Base-by-base conservation (phyloP, 2,797 vertebrate genomes). In the Ciconia nigra region DNA sequence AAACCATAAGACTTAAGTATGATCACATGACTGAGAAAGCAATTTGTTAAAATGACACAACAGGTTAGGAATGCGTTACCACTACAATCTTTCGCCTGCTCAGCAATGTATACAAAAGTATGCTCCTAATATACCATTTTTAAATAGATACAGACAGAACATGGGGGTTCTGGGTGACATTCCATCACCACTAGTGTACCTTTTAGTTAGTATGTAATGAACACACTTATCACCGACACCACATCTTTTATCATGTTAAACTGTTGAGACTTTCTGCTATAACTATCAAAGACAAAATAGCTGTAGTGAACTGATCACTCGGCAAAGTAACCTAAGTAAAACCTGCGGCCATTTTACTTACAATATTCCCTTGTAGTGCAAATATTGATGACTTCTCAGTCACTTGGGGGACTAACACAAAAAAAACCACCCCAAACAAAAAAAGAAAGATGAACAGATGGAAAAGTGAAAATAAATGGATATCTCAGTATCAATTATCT, bases 171-270 rank as follows among this genome's bases (percentile, higher is more conserved):
- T 96, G 90, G 82, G 77, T 94, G 91, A 93, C 93, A 95, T 87
- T 97, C 91, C 90, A 95, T 97, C 94, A 96, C 92, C 22, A 62
- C 83, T 93, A 94, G 83, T 91, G 70, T 92, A 97, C 91, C 95
- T 96, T 97, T 97, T 98, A 98, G 98, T 98, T 98, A 97, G 95
- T 83, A 95, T 89, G 94, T 94, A 97, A 96, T 84, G 95, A 95
- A 91, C 83, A 95, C 85, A 74, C 96, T 97, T 96, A 97, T 85
- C 95, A 95, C 87, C 58, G 17, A 95, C 90, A 89, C 80, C 28
- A 59, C 87, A 94, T 94, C 92, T 97, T 97, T 87, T 95, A 95
- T 91, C 93, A 85, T 51, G 82, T 94, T 93, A 97, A 98, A 93
- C 93, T 97, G 96, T 93, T 93, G 91, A 95, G 96, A 95, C 83